Base-by-base conservation (phyloP, 2,113 vertebrate genomes). In the Calonectris borealis region DNA sequence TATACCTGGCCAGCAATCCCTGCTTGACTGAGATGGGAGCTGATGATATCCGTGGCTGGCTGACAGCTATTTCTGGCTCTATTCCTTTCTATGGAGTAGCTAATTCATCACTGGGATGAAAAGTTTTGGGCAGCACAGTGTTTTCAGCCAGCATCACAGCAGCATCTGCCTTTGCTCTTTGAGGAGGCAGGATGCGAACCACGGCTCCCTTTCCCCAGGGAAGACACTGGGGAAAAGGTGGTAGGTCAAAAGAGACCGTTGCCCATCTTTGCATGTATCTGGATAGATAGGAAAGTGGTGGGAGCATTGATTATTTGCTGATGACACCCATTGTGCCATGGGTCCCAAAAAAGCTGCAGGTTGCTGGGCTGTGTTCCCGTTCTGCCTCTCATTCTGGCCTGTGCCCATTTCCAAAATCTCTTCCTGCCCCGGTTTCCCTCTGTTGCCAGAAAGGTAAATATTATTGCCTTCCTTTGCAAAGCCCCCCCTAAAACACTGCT, bases 11-110 rank as follows among this genome's bases (percentile, higher is more conserved):
- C 29, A 85, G 54, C 77, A 93, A 27, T 31, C 52, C 29, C 73
- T 61, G 36, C 58, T 91, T 83, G 58, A 64, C 54, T 51, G 52
- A 62, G 38, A 58, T 55, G 70, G 26, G 32, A 77, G 16, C 42
- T 91, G 79, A 83, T 83, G 85, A 81, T 89, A 88, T 51, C 36
- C 1, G 0, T 80, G 66, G 20, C 66, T 42, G 69, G 10, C 22
- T 93, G 84, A 89, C 40, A 87, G 72, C 49, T 85, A 72, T 65
- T 95, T 91, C 66, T 72, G 61, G 32, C 58, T 91, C 81, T 85
- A 7, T 79, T 70, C 42, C 25, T 87, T 87, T 91, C 66, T 48
- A 34, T 44, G 0, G 5, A 91, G 78, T 42, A 82, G 62, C 22
- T 89, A 93, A 85, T 87, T 91, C 58, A 72, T 91, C 70, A 83